These are phyloP conservation scores for Lerista edwardsae DNA, from an alignment of 2,797 vertebrate genomes.

Conservation along the genomic window DNA sequence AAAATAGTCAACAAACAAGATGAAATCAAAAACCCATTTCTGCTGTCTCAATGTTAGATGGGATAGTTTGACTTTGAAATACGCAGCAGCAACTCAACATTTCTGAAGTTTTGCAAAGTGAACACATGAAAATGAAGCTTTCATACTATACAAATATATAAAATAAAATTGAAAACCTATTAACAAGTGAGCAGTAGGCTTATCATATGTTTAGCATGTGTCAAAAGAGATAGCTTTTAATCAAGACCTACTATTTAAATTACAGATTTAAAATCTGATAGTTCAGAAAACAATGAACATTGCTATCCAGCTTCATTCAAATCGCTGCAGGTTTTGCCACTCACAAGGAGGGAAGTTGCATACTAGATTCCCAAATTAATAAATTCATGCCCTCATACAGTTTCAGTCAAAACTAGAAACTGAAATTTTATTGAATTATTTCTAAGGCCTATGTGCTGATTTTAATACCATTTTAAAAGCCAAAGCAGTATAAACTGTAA, in stretches of 20 bases:
- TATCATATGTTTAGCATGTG: background rate
- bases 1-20: slow-evolving; percentile 18
- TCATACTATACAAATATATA: background rate
- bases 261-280: background rate
- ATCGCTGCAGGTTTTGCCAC: background rate
- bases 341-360: background rate
- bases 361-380: background rate
- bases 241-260: background rate
- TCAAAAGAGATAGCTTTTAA: background rate
- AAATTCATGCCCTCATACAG: background rate
- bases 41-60: background rate
- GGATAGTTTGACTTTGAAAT: background rate
- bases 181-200: background rate
- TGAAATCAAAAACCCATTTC: background rate
- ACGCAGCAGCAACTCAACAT: background rate
- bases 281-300: background rate
- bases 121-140: background rate
- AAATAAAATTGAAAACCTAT: background rate
- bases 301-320: background rate
- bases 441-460: background rate
- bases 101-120: slow-evolving; percentile 1
- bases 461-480: background rate
- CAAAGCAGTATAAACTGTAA: background rate
- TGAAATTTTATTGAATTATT: background rate
- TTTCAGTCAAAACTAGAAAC: slow-evolving; percentile 6